Evolutionary conservation across 2,113 vertebrate genomes (phyloP), one percentile per base, ranked within the genome.

Genomic region (Saimiri boliviensis): DNA sequence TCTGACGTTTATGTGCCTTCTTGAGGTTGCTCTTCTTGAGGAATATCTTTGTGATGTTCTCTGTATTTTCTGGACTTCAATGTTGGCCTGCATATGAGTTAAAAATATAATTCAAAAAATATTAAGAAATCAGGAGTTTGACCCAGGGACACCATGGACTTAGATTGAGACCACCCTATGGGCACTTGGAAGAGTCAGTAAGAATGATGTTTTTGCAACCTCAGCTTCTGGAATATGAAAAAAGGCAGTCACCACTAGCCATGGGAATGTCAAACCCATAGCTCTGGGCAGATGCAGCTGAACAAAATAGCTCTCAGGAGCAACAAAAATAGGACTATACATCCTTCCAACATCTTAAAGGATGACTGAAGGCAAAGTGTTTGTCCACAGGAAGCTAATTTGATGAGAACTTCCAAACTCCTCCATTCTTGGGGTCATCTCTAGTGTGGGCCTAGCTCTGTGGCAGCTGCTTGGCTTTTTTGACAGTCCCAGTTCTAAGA

Each of bases 401-500:
- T 47, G 35, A 76, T 37, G 6, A 87, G 68, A 80, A 68, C 37
- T 74, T 76, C 54, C 87, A 27, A 93, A 74, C 30, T 83, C 60
- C 17, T 81, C n/a, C 25, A 49, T 42, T 54, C 4, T 56, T 54
- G 42, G 81, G 63, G n/a, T 1, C 45, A 42, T 95, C 82, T 89
- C 30, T 52, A 58, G 42, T 2, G 23, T 25, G 35, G 14, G 32
- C 10, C 77, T 81, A 2, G 35, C 2, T 66, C 47, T 90, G 4
- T 56, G 14, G 5, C 77, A 32, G 54, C 30, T 88, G 0, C 21
- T 87, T 19, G 42, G 16, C 37, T 68, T 89, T 70, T 85, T 85
- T 74, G 87, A 45, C 82, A 91, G 30, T 30, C 11, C 66, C 42
- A 85, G 13, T 87, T 77, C 88, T 92, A 92, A 92, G 83, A 93